phyloP scores from a whole-genome alignment of 2,888 invertebrate species.

The Steinernema carpocapsae region DNA sequence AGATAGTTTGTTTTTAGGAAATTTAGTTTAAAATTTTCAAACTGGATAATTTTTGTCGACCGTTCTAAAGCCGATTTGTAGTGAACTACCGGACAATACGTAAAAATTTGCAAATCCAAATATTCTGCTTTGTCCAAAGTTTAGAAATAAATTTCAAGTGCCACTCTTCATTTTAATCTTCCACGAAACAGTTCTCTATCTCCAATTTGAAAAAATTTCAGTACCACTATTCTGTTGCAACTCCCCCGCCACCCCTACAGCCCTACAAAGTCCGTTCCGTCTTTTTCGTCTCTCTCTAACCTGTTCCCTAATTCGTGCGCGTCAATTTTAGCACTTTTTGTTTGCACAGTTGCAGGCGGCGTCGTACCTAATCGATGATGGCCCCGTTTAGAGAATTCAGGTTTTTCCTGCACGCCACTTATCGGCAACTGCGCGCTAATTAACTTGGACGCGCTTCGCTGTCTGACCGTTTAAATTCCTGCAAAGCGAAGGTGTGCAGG shows the following conservation, averaged over 20 bases:
- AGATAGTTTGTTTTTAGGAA: too few species aligned
- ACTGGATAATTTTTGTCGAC: too few species aligned
- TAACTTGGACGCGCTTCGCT: not conserved
- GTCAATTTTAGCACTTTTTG: not conserved
- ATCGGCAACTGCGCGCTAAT: not conserved
- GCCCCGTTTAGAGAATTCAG: too few species aligned
- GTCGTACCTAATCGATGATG: too few species aligned
- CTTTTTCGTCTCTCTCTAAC: not conserved
- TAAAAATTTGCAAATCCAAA: too few species aligned
- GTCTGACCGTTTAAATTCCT: too few species aligned
- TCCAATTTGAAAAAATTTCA: not conserved
- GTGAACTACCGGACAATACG: too few species aligned
- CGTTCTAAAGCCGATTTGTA: too few species aligned
- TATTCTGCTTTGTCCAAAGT: too few species aligned
- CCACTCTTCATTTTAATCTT: not conserved
- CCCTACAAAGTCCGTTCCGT: not conserved
- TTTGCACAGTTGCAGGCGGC: conserved; percentile 17
- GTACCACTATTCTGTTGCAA: not conserved
- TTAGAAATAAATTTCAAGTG: not conserved
- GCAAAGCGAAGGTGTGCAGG: not conserved
- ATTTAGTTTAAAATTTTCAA: too few species aligned
- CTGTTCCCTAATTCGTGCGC: not conserved
- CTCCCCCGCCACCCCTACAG: not conserved
- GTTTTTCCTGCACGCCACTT: not conserved
- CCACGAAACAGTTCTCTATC: not conserved